These are phyloP conservation scores for Pterostichus madidus DNA, from an alignment of 2,888 invertebrate species.

Conservation along the genomic window DNA sequence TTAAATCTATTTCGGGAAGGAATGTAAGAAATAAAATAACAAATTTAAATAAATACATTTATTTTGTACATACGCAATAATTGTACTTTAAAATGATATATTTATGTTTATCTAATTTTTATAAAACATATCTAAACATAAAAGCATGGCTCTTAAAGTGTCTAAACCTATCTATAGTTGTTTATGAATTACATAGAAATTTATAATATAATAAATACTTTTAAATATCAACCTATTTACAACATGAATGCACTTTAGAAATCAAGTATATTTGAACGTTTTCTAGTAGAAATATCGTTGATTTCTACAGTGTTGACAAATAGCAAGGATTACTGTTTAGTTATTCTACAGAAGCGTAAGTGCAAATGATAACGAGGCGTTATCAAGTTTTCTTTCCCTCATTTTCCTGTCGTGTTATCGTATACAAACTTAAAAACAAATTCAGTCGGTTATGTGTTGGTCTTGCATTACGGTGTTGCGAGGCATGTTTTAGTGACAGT, in stretches of 20 bases:
- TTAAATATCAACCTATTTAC: slow-evolving; percentile 52
- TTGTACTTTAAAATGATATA: slow-evolving; percentile 65
- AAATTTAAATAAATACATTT: slow-evolving; percentile 65
- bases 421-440: slow-evolving; percentile 54
- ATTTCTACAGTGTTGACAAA: slow-evolving; percentile 29
- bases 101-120: slow-evolving; percentile 36
- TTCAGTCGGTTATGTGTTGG: slow-evolving; percentile 60
- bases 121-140: slow-evolving; percentile 44
- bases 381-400: slow-evolving; percentile 47
- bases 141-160: slow-evolving; percentile 50
- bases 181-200: slow-evolving; percentile 19
- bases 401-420: slow-evolving; percentile 44
- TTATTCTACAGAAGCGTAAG: slow-evolving; percentile 63
- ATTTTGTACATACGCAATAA: slow-evolving; percentile 61
- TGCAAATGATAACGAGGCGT: slow-evolving; percentile 50
- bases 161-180: slow-evolving; percentile 39
- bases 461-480: slow-evolving; percentile 63
- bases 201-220: slow-evolving; percentile 48
- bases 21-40: slow-evolving; percentile 33
- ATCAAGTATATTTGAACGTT: not conserved
- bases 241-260: slow-evolving; percentile 22
- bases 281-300: not conserved
- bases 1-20: not conserved
- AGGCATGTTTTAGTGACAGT: slow-evolving; percentile 47
- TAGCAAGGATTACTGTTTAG: slow-evolving; percentile 40